These are phyloP conservation scores for Tenthredo scrophulariae DNA, from an alignment of 2,888 invertebrate genomes.

Conservation along the genomic window DNA sequence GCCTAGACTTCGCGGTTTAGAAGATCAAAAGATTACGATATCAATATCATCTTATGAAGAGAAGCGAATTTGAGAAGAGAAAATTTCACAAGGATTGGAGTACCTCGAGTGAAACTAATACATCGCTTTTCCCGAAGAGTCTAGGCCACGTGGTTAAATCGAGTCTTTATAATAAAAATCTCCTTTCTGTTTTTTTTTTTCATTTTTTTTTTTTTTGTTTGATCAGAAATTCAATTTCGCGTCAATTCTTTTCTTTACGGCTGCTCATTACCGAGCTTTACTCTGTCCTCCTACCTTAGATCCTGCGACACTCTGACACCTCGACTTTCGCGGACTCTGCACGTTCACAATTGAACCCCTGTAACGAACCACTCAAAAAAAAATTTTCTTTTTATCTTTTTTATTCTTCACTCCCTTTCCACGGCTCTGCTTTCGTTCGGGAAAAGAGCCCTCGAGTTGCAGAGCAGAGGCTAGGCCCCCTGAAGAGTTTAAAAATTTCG, in stretches of 20 bases:
- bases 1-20: background rate
- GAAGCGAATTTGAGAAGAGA: background rate
- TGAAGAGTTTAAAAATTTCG: background rate
- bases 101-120: background rate
- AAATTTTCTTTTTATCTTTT: background rate
- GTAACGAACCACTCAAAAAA: slow-evolving; percentile 12
- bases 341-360: background rate
- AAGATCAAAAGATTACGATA: slow-evolving; percentile 13
- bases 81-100: background rate
- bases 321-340: background rate
- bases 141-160: background rate
- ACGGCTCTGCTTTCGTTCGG: background rate
- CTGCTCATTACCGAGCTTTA: slow-evolving; percentile 42
- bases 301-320: slow-evolving; percentile 11
- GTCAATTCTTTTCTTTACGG: slow-evolving; percentile 31
- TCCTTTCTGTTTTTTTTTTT: background rate
- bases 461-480: background rate
- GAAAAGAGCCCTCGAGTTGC: background rate
- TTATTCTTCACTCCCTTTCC: background rate
- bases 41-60: background rate
- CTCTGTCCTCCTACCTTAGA: background rate
- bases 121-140: background rate
- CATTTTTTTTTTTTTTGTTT: background rate
- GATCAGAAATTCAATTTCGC: slow-evolving; percentile 29
- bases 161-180: background rate